A percentile compares a stretch with the other conserved stretches of the same genome.
Conservation (phyloP, 2,797 vertebrate genomes). For the Periparus ater region DNA sequence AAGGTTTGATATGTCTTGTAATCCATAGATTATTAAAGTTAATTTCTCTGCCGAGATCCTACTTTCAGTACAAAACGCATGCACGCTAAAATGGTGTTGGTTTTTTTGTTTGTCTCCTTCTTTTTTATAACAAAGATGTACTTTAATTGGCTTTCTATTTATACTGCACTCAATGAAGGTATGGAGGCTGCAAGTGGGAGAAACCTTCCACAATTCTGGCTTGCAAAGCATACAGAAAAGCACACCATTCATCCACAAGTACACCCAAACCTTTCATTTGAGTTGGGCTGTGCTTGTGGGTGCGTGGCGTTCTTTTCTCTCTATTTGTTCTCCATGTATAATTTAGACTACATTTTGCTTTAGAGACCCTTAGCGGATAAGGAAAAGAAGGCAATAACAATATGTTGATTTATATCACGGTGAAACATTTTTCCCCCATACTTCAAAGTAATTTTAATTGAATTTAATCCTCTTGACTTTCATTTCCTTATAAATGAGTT, state of each 20-base stretch:
- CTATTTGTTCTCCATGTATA: conserved; percentile 50
- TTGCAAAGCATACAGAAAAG: conserved; percentile 47
- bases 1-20: conserved; percentile 74
- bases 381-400: conserved; percentile 70
- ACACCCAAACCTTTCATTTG: conserved; percentile 57
- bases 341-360: conserved; percentile 61
- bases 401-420: conserved; percentile 72
- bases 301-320: conserved; percentile 39
- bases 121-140: conserved; percentile 54
- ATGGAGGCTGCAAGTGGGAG: conserved; percentile 51
- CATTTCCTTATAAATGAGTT: conserved; percentile 80
- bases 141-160: conserved; percentile 73
- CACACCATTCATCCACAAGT: conserved; percentile 32
- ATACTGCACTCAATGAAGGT: conserved; percentile 56
- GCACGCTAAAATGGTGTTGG: conserved; percentile 22
- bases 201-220: conserved; percentile 28
- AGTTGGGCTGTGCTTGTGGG: conserved; percentile 57
- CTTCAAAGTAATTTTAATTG: conserved; percentile 81
- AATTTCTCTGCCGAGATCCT: conserved; percentile 77
- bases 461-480: conserved; percentile 80
- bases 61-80: conserved; percentile 60
- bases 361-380: conserved; percentile 64
- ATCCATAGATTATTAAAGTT: conserved; percentile 79
- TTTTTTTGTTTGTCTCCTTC: conserved; percentile 46
- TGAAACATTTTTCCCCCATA: conserved; percentile 68